Percentiles rank a stretch among this genome's conserved stretches.
phyloP scores from a whole-genome alignment of 2,888 invertebrate genomes.

The Sympetrum striolatum region DNA sequence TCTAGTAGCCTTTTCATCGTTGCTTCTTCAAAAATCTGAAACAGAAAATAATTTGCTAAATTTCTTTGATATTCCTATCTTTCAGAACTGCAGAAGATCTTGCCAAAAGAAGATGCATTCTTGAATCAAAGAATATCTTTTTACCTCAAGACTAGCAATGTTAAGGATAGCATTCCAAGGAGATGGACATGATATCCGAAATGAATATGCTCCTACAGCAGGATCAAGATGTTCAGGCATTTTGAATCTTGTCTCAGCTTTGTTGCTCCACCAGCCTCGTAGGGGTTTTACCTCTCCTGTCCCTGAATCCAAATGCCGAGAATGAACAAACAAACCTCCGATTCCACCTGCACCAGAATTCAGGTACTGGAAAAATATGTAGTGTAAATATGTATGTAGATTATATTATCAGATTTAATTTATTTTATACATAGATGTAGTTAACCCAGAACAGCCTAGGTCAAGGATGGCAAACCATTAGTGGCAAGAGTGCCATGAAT shows the following conservation, averaged over 20 bases:
- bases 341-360: constrained; percentile 62
- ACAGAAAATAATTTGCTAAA: neutral
- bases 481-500: too few relatives aligned
- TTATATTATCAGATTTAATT: too few relatives aligned
- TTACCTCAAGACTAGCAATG: constrained; percentile 18
- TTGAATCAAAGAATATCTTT: too few relatives aligned
- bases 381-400: too few relatives aligned
- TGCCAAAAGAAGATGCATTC: neutral
- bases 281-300: constrained; percentile 53
- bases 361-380: constrained; percentile 57
- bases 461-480: too few relatives aligned
- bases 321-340: constrained; percentile 62
- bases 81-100: neutral
- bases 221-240: constrained; percentile 62
- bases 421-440: too few relatives aligned
- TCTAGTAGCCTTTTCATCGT: neutral
- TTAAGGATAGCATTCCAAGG: constrained; percentile 34
- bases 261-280: constrained; percentile 67
- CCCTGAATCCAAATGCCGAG: constrained; percentile 55
- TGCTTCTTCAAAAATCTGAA: constrained; percentile 33
- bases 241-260: constrained; percentile 60
- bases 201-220: constrained; percentile 60
- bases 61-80: neutral
- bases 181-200: constrained; percentile 63
- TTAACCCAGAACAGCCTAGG: too few relatives aligned